Base-by-base conservation (phyloP, 2,888 invertebrate genomes). In the Corbicula japonica region DNA sequence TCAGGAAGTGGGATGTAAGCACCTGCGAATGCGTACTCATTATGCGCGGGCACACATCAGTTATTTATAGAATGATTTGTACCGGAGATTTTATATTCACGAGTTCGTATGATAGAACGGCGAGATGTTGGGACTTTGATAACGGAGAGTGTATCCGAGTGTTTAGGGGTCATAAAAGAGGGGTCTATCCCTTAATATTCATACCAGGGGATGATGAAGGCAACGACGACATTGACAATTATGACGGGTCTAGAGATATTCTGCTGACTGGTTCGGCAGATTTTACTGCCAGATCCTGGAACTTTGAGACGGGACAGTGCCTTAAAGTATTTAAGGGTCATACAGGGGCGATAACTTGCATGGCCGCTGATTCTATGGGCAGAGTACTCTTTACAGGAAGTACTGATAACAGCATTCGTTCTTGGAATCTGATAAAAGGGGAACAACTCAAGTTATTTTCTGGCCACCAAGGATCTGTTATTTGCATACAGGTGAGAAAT, bases 1-100 rank as follows among this genome's bases (percentile, higher is more conserved):
- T 95, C 63, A 90, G 94, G 52, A 94, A 94, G 85, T 95, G 94
- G 94, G 94, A 94, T 86, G 94, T 94, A 80, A 92, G 92, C 79
- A 93, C 93, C 41, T 94, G 94, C 74, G 93, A 94, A 72, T 94
- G 94, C 83, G 86, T 94, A 34, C 91, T 92, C 69, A 90, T 93
- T 26, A 93, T 93, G 83, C 84, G 89, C 2, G 94, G 94, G 1
- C 94, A 94, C 85, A 90, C 88, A 8, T 93, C 94, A 0, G 91
- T 94, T 28, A 91, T 94, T 21, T 94, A 94, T 86, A 90, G 94
- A 5, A 91, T 94, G 79, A 92, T 94, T 38, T 93, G 94, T 80
- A 94, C 94, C 1, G 94, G 94, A 15, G 93, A 93, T 75, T 93
- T 92, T 83, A 86, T 93, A 56, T 93, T 93, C 84, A 92, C 92